Base-by-base conservation (phyloP, 2,888 invertebrate genomes). In the Hypercompe scribonia region DNA sequence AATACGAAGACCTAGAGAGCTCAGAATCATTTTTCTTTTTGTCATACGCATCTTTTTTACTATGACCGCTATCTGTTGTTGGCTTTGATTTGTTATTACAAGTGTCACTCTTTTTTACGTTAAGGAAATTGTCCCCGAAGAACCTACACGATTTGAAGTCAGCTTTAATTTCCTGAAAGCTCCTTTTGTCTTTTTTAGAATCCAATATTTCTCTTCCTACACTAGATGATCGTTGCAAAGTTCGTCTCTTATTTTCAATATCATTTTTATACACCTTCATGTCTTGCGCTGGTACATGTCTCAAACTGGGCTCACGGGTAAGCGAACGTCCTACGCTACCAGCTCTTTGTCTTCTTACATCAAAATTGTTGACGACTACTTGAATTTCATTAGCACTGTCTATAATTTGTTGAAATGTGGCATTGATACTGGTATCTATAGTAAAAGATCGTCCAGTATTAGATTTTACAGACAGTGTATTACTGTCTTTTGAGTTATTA, bases 341-440 rank as follows among this genome's bases (percentile, higher is more conserved):
- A 31, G 95, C 94, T 66, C 95, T 90, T 81, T 90, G 88, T 78
- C 89, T 88, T 74, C 92, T 89, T 67, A 78, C 78, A 86, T 93
- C 89, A 78, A 91, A 91, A 73, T 86, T 84, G 74, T 81, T 81
- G 68, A 89, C 87, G 71, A 85, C 81, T 21, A 82, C 75, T 81
- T 87, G 81, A 64, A 87, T 84, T 67, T 86, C 87, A 75, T 88
- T 87, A 4, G 81, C 81, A 75, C 75, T 83, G 64, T 84, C 81
- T 34, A 90, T 69, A 46, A 86, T 86, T 71, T 88, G 86, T 87
- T 94, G 93, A 78, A 94, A 95, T 46, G 93, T 93, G 68, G 88
- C 85, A 70, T 90, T 92, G 21, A 93, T 88, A 82, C 94, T 95
- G 5, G 93, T 94, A 76, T 95, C 92, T 79, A 95, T 95, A 31